Evolutionary conservation across 2,888 invertebrate species (phyloP).

Genomic region (Pegoplata infirma): DNA sequence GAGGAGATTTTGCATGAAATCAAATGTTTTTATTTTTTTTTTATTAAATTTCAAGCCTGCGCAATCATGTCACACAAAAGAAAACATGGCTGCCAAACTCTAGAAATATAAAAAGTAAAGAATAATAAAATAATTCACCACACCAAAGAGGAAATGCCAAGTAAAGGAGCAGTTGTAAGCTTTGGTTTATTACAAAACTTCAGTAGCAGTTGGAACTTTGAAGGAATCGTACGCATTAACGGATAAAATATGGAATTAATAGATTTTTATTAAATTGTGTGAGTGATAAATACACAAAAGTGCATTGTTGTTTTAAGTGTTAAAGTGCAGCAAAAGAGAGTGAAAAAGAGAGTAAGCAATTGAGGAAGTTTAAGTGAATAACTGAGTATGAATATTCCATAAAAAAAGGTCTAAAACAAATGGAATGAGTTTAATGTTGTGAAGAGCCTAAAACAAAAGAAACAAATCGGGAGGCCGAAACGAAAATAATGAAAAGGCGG

Average conservation of each 20-base stretch:
- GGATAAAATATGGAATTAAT: constrained; percentile 63
- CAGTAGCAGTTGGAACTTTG: constrained; percentile 77
- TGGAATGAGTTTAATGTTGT: constrained; percentile 23
- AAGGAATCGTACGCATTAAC: constrained; percentile 74
- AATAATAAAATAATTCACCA: constrained; percentile 64
- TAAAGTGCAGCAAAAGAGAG: neutral
- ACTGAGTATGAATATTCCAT: too few relatives aligned
- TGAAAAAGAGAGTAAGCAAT: constrained; percentile 28
- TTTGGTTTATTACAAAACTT: constrained; percentile 38
- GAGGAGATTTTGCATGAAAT: neutral
- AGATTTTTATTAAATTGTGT: constrained; percentile 39
- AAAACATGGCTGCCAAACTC: constrained; percentile 65
- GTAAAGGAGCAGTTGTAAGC: constrained; percentile 26
- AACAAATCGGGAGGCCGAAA: constrained; percentile 29
- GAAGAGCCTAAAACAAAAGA: constrained; percentile 29
- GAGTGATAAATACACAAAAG: constrained; percentile 12
- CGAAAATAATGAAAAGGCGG: constrained; percentile 52
- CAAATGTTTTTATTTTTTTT: constrained; percentile 5
- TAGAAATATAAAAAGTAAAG: constrained; percentile 38
- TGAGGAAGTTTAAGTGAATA: constrained; percentile 8
- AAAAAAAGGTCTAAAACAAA: neutral
- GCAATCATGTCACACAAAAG: constrained; percentile 59
- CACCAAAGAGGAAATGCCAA: constrained; percentile 56
- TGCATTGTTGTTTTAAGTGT: constrained; percentile 48
- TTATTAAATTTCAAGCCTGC: constrained; percentile 69